Conservation (phyloP, 2,888 invertebrate genomes). For the Hartigia nigra region DNA sequence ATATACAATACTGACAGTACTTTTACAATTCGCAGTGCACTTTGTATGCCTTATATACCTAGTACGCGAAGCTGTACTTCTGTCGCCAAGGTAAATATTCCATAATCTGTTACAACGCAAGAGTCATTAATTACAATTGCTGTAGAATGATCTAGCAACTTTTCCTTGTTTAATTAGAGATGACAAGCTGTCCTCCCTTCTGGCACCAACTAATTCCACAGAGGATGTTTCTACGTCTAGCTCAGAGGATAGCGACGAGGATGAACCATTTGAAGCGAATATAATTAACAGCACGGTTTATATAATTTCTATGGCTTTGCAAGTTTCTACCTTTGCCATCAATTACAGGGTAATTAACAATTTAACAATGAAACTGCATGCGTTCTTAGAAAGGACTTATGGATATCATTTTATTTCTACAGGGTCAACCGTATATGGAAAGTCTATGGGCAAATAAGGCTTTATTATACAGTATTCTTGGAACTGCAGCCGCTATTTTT, state of each 20-base stretch:
- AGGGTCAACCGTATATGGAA: slow-evolving; percentile 99
- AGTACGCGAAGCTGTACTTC: slow-evolving; percentile 81
- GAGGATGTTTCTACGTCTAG: slow-evolving; percentile 21
- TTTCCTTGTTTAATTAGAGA: slow-evolving; percentile 63
- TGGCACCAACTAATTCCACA: slow-evolving; percentile 35
- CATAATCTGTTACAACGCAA: neutral
- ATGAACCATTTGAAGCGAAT: slow-evolving; percentile 90
- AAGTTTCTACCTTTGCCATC: slow-evolving; percentile 98
- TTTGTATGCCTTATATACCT: slow-evolving; percentile 91
- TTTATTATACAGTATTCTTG: slow-evolving; percentile 88
- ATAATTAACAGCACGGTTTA: slow-evolving; percentile 98
- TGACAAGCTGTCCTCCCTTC: slow-evolving; percentile 62
- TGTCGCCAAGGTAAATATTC: slow-evolving; percentile 75
- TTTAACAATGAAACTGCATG: slow-evolving; percentile 5
- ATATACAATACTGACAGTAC: slow-evolving; percentile 95
- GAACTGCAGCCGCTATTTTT: slow-evolving; percentile 85
- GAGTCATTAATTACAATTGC: slow-evolving; percentile 5
- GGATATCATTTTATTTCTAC: slow-evolving; percentile 38
- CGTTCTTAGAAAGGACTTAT: slow-evolving; percentile 3
- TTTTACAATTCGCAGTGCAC: slow-evolving; percentile 94
- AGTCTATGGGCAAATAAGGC: slow-evolving; percentile 92
- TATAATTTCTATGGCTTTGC: slow-evolving; percentile 96
- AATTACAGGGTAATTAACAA: slow-evolving; percentile 87
- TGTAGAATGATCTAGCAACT: slow-evolving; percentile 11
- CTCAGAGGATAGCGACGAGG: slow-evolving; percentile 74